Evolutionary conservation across 2,113 vertebrate species (phyloP).

Genomic region (Noctilio leporinus): DNA sequence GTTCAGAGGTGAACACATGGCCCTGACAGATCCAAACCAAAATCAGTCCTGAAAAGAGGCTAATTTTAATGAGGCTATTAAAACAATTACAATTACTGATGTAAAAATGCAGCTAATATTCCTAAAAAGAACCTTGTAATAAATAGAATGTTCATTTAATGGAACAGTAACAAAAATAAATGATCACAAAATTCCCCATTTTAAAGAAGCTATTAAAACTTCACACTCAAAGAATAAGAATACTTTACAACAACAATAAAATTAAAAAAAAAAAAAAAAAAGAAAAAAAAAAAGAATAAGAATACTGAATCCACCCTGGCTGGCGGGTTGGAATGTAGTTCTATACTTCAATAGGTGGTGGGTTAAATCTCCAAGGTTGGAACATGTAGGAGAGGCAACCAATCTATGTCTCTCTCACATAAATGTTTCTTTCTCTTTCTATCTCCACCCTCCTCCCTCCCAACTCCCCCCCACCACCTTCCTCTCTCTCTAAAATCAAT

Average conservation of each 20-base stretch:
- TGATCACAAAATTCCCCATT: not conserved
- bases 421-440: not conserved
- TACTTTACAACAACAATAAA: too few relatives aligned
- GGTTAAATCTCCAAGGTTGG: too few relatives aligned
- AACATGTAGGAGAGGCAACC: too few relatives aligned
- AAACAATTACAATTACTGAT: not conserved
- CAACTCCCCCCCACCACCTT: too few relatives aligned
- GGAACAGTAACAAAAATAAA: not conserved
- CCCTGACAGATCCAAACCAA: not conserved
- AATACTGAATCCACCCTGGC: too few relatives aligned
- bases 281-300: too few relatives aligned
- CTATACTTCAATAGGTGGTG: too few relatives aligned
- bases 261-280: too few relatives aligned
- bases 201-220: constrained; percentile 1
- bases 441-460: not conserved
- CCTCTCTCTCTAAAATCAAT: not conserved
- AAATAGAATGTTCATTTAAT: not conserved
- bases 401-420: too few relatives aligned
- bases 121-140: not conserved
- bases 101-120: not conserved
- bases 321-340: too few relatives aligned
- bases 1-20: not conserved
- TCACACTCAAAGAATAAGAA: too few relatives aligned
- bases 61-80: not conserved
- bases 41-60: not conserved